Conservation (phyloP, 2,797 vertebrate species). For the Hoplostethus mediterraneus region DNA sequence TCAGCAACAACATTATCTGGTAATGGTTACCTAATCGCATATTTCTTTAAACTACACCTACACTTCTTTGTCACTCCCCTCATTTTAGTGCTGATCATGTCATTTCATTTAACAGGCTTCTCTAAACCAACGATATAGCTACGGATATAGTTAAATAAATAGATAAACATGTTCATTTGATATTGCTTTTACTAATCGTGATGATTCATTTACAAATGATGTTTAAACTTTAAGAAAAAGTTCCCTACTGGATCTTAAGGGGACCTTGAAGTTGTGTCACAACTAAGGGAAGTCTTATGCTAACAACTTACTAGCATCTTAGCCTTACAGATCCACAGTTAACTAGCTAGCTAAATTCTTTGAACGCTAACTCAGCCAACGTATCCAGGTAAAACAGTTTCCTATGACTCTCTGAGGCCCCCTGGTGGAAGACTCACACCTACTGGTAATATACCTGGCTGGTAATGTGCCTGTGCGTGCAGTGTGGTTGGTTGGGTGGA, state of each 20-base stretch:
- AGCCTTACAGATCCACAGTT: conserved; percentile 30
- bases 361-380: conserved; percentile 62
- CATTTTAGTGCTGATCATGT: too few species aligned
- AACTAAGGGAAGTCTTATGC: conserved; percentile 7
- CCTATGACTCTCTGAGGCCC: conserved; percentile 80
- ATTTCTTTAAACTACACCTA: too few species aligned
- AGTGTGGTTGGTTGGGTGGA: conserved; percentile 5
- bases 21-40: too few species aligned
- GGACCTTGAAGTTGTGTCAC: neutral
- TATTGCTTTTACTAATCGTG: too few species aligned
- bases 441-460: conserved; percentile 62
- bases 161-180: too few species aligned
- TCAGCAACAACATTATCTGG: too few species aligned
- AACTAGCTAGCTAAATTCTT: conserved; percentile 31
- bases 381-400: conserved; percentile 80
- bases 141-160: too few species aligned
- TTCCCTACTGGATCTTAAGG: conserved; percentile 46
- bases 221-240: conserved; percentile 15
- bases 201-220: too few species aligned
- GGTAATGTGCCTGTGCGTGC: conserved; percentile 33
- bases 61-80: too few species aligned
- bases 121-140: too few species aligned
- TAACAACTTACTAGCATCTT: conserved; percentile 58
- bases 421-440: conserved; percentile 71
- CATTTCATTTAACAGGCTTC: too few species aligned